A percentile compares a stretch with the other conserved stretches of the same genome.
Evolutionary conservation across 2,113 vertebrate genomes (phyloP).

Genomic region (Chlorodrepanis virens): DNA sequence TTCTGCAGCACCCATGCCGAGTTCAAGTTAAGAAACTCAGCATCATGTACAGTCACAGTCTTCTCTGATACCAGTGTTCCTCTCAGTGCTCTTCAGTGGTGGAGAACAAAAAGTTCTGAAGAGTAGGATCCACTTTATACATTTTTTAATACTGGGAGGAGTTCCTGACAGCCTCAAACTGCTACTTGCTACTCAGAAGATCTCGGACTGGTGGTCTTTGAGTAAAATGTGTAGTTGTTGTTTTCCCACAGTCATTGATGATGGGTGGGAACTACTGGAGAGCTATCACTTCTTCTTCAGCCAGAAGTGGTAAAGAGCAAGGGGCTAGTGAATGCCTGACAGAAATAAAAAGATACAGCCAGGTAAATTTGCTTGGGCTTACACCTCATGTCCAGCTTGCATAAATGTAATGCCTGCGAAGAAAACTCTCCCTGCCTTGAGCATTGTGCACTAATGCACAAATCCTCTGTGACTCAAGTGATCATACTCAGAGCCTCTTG

Average conservation of each 20-base stretch:
- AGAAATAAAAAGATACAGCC: background rate
- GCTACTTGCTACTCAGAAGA: background rate
- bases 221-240: background rate
- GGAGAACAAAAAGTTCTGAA: background rate
- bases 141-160: background rate
- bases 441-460: background rate
- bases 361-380: background rate
- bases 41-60: accelerated
- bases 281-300: background rate
- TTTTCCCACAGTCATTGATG: background rate
- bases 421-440: background rate
- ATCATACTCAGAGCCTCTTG: background rate
- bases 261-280: background rate
- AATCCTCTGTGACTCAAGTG: constrained; percentile 21
- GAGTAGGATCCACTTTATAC: background rate
- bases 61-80: background rate
- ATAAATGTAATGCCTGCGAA: background rate
- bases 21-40: background rate
- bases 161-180: background rate
- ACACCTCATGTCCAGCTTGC: background rate
- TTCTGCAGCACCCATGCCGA: accelerated
- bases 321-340: background rate
- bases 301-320: background rate
- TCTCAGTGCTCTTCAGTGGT: background rate
- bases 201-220: background rate